These are phyloP conservation scores for Hetaerina americana DNA, from an alignment of 1,140 invertebrate species.

Conservation along the genomic window DNA sequence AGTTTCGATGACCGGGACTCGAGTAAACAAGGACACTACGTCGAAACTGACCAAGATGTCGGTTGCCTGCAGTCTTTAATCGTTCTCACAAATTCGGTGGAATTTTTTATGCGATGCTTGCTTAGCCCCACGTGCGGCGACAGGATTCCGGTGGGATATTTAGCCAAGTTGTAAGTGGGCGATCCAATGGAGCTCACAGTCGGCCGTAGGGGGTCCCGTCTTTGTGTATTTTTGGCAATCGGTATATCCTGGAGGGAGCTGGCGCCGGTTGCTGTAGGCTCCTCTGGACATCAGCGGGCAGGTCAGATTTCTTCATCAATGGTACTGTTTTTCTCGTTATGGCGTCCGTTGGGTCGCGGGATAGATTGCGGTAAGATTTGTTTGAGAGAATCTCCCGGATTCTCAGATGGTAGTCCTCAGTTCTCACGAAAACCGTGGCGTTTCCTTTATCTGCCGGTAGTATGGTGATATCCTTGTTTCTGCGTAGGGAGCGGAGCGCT, in stretches of 20 bases:
- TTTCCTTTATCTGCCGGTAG: not conserved
- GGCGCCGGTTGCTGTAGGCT: not conserved
- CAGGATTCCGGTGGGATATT: not conserved
- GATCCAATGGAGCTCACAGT: not conserved
- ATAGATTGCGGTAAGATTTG: not conserved
- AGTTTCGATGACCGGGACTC: not conserved
- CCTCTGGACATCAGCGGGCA: not conserved
- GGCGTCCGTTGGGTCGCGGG: not conserved
- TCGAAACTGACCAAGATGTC: not conserved
- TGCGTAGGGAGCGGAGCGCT: not conserved
- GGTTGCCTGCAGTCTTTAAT: not conserved
- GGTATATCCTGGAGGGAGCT: not conserved
- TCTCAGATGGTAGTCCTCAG: not conserved
- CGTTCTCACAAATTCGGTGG: not conserved
- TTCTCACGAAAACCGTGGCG: not conserved
- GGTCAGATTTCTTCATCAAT: not conserved
- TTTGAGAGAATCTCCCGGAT: not conserved
- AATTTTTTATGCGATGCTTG: not conserved
- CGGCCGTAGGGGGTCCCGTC: not conserved
- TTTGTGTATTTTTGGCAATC: not conserved
- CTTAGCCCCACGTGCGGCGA: not conserved
- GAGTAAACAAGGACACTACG: not conserved
- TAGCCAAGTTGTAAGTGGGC: not conserved
- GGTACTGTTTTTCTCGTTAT: not conserved
- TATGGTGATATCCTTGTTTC: not conserved